Conservation (phyloP, 2,888 invertebrate species). For the Drosophila stalkeri region DNA sequence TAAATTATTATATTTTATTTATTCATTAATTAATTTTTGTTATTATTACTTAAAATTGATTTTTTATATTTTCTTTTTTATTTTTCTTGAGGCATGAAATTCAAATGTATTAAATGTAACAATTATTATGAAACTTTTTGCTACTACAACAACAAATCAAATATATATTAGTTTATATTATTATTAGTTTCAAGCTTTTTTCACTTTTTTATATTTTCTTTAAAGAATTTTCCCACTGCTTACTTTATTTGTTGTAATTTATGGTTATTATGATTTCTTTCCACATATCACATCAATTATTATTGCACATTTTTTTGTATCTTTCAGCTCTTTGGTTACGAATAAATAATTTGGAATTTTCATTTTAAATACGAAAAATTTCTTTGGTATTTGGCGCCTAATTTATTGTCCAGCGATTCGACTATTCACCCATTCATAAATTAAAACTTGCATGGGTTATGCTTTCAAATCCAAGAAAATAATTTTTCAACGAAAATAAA, state of each 20-base stretch:
- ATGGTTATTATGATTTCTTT: conserved; percentile 34
- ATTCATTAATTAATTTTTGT: not conserved
- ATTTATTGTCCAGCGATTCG: conserved; percentile 61
- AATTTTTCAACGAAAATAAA: conserved; percentile 20
- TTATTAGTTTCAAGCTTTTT: not conserved
- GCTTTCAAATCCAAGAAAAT: conserved; percentile 30
- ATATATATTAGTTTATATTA: not conserved
- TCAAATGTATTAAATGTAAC: too few species aligned
- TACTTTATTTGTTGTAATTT: conserved; percentile 3
- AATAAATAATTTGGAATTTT: conserved; percentile 66
- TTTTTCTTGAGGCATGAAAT: not conserved
- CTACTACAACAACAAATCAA: too few species aligned
- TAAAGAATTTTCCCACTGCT: not conserved
- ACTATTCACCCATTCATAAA: conserved; percentile 66
- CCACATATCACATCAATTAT: conserved; percentile 42
- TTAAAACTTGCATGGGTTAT: conserved; percentile 63
- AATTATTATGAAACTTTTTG: too few species aligned
- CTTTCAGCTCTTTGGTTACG: conserved; percentile 54
- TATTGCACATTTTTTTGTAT: conserved; percentile 46
- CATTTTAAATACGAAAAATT: conserved; percentile 55
- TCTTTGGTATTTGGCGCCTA: conserved; percentile 61
- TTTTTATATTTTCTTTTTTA: not conserved
- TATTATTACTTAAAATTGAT: not conserved
- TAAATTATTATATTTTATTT: too few species aligned
- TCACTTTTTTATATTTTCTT: not conserved